Percentiles rank a stretch among this genome's conserved stretches.
Evolutionary conservation across 2,888 invertebrate genomes (phyloP).

Genomic region (Biston stratarius): DNA sequence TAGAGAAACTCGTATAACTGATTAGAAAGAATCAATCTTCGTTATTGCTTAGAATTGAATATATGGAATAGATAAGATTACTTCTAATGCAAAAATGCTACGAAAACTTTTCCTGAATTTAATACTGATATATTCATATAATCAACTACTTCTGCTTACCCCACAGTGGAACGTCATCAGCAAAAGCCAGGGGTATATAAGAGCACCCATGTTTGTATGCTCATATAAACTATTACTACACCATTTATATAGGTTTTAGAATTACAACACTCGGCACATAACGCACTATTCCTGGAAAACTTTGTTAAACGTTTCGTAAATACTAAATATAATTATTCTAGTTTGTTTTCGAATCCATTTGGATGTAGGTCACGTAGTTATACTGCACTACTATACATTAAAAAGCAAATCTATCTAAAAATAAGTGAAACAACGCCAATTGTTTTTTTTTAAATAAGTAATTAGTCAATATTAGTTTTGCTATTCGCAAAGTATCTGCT

Average conservation of each 20-base stretch:
- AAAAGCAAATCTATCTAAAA: neutral
- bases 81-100: neutral
- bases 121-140: no score
- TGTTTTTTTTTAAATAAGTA: neutral
- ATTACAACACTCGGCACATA: conserved; percentile 50
- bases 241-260: conserved; percentile 51
- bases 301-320: conserved; percentile 50
- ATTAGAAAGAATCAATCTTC: neutral
- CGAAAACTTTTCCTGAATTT: neutral
- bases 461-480: no score
- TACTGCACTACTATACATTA: neutral
- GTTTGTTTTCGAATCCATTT: conserved; percentile 38
- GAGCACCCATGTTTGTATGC: conserved; percentile 42
- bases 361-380: conserved; percentile 51
- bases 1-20: neutral
- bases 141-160: conserved; percentile 46
- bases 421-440: neutral
- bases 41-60: no score
- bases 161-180: conserved; percentile 46
- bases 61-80: neutral
- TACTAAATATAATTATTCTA: conserved; percentile 37
- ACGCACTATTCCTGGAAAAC: conserved; percentile 39
- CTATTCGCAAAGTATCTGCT: no score
- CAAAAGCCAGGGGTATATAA: conserved; percentile 40
- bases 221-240: conserved; percentile 20